Conservation (phyloP, 1,140 invertebrate species). For the Macrobrachium rosenbergii region DNA sequence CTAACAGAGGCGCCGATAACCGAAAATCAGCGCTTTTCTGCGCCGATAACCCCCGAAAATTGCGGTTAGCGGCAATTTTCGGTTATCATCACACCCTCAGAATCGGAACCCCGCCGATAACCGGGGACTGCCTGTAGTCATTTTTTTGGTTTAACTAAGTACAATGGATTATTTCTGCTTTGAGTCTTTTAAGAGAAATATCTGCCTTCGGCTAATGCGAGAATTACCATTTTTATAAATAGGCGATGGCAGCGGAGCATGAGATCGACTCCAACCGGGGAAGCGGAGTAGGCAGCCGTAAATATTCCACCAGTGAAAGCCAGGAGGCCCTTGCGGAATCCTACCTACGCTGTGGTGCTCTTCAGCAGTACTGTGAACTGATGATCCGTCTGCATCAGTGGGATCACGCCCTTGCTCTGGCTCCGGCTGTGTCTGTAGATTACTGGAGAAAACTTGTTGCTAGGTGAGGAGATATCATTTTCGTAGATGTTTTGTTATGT, state of each 20-base stretch:
- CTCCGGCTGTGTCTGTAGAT: constrained; percentile 72
- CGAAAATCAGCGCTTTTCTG: too few species aligned
- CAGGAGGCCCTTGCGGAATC: constrained; percentile 67
- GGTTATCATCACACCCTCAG: too few species aligned
- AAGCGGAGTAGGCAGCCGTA: constrained; percentile 36
- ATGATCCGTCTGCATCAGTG: constrained; percentile 72
- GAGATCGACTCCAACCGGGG: constrained; percentile 68
- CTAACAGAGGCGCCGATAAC: too few species aligned
- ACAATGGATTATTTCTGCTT: too few species aligned
- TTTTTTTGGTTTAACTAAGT: too few species aligned
- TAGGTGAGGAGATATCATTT: constrained; percentile 67
- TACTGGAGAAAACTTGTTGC: constrained; percentile 72
- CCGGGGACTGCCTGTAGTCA: too few species aligned
- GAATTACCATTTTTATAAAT: constrained; percentile 20
- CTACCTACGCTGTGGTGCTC: constrained; percentile 71
- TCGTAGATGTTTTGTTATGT: background rate
- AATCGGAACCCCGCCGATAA: too few species aligned
- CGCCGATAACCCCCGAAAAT: too few species aligned
- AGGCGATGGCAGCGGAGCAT: constrained; percentile 71
- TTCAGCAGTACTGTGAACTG: constrained; percentile 73
- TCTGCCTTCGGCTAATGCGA: too few species aligned
- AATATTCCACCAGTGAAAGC: constrained; percentile 67
- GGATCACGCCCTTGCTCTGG: constrained; percentile 72
- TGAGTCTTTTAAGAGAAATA: too few species aligned
- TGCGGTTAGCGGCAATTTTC: too few species aligned